Base-by-base conservation (phyloP, 2,113 vertebrate species). In the Talpa occidentalis region DNA sequence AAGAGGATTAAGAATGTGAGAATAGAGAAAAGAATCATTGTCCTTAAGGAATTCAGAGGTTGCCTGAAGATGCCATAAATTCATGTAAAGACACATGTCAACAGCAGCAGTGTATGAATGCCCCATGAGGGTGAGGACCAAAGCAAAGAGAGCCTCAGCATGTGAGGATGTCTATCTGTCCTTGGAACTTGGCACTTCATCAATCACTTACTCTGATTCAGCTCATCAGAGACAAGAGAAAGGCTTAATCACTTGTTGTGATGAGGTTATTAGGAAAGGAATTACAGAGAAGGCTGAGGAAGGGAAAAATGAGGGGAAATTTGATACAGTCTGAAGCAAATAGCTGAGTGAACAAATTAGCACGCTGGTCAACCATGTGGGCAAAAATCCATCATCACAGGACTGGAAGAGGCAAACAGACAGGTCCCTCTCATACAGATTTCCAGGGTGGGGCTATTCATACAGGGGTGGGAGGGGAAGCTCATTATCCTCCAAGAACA, bases 211-310 rank as follows among this genome's bases (percentile, higher is more conserved):
- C 88, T 94, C 37, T 89, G 60, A 85, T 49, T 94, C 80, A 70
- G 74, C 30, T 77, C 54, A 3, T 64, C 74, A 76, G 80, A 91
- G 35, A 86, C 62, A 89, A 62, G 0, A 87, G 70, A 94, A 91
- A 94, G 59, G 47, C n/a, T 89, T 93, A 81, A 62, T 87, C 89
- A 95, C 69, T 83, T 83, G 79, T 62, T 84, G 88, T 93, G 70
- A 83, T 60, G 59, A 91, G 77, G 85, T 86, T 95, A 88, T 89
- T 76, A 94, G 64, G 30, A 92, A 92, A 93, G 37, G 35, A 26
- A 91, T 81, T 81, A 81, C 17, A 67, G n/a, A 90, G 35, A 83
- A 92, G 69, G 28, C 59, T 85, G 87, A 49, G 16, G n/a, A 84
- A 66, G 42, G 54, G 30, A 90, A 42, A 81, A 88, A 95, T 73